phyloP scores from a whole-genome alignment of 37 sponge, comb jelly and placozoan species.

The Crambe crambe region DNA sequence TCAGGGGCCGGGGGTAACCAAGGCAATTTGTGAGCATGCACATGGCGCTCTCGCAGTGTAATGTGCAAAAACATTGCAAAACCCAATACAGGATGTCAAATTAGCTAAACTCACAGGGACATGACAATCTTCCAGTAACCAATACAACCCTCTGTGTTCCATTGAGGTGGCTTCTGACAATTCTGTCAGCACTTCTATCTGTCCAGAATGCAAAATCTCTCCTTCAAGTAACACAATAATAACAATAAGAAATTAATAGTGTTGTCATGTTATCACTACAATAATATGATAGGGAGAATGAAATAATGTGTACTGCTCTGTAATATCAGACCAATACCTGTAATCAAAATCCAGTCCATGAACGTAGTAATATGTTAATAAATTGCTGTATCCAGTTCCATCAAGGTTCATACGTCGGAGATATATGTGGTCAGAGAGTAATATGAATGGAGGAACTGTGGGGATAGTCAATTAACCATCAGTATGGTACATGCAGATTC shows the following conservation, averaged over 20 bases:
- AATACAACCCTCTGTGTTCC: background rate
- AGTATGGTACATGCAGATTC: background rate
- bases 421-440: constrained; percentile 1
- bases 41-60: no score
- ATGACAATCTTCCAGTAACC: constrained; percentile 3
- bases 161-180: constrained; percentile 5
- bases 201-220: constrained; percentile 25
- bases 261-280: no score
- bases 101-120: constrained; percentile 26
- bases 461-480: background rate
- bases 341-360: constrained; percentile 15
- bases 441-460: constrained; percentile 2
- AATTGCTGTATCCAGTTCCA: background rate
- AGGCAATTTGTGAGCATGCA: no score
- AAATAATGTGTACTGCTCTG: background rate
- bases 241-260: background rate
- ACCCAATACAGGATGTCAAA: no score
- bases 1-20: no score
- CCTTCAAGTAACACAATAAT: background rate
- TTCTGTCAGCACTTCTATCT: constrained; percentile 5
- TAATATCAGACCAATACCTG: constrained; percentile 12
- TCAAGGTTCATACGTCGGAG: constrained; percentile 17
- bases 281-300: no score
- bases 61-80: no score
- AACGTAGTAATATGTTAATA: background rate